Percentiles rank a stretch among this genome's conserved stretches.
These are phyloP conservation scores for Apostichopus japonicus DNA, from an alignment of 35 echinoderm and acorn worm genomes.

Conservation along the genomic window DNA sequence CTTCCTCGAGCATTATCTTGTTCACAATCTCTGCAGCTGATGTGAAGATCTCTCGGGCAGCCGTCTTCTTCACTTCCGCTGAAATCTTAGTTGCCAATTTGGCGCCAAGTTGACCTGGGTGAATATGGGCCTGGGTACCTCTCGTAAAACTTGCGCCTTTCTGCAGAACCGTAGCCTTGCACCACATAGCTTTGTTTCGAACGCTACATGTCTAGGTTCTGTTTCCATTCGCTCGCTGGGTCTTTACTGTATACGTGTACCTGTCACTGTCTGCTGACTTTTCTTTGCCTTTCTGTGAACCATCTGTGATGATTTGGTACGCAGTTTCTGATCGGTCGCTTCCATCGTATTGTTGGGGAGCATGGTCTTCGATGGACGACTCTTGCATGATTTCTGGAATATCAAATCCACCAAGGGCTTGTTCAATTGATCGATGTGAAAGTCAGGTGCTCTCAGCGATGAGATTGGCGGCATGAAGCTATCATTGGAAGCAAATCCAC, in stretches of 20 bases:
- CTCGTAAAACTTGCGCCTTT: not conserved
- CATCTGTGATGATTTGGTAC: not conserved
- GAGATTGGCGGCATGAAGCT: not conserved
- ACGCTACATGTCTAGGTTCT: conserved; percentile 53
- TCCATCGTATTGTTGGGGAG: conserved; percentile 11
- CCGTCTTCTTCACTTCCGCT: conserved; percentile 24
- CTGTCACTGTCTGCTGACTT: conserved; percentile 27
- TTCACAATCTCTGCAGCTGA: conserved; percentile 57
- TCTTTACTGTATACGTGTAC: conserved; percentile 28
- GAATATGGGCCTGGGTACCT: conserved; percentile 4
- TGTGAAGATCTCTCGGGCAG: not conserved
- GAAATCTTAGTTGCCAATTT: not conserved
- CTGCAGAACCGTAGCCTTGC: conserved; percentile 60
- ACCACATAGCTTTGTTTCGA: conserved; percentile 15
- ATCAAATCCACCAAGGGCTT: not conserved
- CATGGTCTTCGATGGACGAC: not conserved
- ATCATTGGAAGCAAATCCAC: conserved; percentile 1
- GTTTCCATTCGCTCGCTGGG: conserved; percentile 12
- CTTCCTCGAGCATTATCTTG: conserved; percentile 11
- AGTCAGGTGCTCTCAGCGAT: not conserved
- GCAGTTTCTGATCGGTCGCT: not conserved
- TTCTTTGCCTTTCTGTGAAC: conserved; percentile 27
- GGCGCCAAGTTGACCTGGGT: not conserved
- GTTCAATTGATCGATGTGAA: not conserved
- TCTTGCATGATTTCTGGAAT: not conserved